Evolutionary conservation across 2,888 invertebrate genomes (phyloP), one percentile per base, ranked within the genome.

Genomic region (Eutolmus rufibarbis): DNA sequence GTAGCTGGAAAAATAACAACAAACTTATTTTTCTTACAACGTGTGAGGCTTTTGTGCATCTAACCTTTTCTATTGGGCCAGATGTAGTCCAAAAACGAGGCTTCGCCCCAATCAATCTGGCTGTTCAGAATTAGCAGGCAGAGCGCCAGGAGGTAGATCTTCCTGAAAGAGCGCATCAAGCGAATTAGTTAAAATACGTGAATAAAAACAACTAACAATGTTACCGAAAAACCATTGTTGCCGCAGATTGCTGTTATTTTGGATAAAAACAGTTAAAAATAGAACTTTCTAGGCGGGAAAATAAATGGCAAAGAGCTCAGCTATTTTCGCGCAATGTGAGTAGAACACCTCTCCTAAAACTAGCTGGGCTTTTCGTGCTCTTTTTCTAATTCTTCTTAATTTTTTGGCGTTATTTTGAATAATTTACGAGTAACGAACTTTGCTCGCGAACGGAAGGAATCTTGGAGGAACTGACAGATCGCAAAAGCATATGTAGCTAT

Each of bases 31-130:
- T 19, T 43, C 1, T 16, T n/a, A 46, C 40, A 12, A 0, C 74
- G 3, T 46, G n/a, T 8, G 8, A 23, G 14, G 66, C 34, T 5
- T 7, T n/a, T n/a, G n/a, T 51, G 2, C 34, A 74, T 23, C 14
- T 74, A 78, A 86, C 87, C 81, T 77, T 31, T 87, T 79, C 84
- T 76, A 19, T 85, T 82, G 14, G 88, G 88, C 88, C 87, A 88
- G 74, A 88, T 81, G 74, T 87, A 87, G 31, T 87, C 87, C 34
- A 87, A 31, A 19, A 88, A 51, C 16, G 88, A 87, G 1, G 74
- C 77, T 46, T 77, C 77, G 31, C 87, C 86, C 86, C 86, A 87
- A 28, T 86, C 66, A 74, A 87, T 79, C 79, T 88, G 87, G 7
- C 86, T 79, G 37, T 86, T 86, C 31, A 88, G 28, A 1, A 88